Conservation (phyloP, 23 tunicate genomes). For the Trididemnum miniatum region DNA sequence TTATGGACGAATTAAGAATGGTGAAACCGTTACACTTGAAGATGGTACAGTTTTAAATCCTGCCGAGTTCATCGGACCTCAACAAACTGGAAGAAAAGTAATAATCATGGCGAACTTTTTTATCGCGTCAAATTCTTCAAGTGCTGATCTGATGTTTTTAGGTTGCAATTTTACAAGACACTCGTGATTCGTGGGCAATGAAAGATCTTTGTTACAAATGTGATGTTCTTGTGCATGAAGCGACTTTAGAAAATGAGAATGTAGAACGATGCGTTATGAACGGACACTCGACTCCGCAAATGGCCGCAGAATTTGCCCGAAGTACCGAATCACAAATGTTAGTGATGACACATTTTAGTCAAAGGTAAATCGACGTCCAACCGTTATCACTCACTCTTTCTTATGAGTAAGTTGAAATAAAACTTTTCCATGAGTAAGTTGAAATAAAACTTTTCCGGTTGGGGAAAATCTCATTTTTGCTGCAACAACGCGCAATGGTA, state of each 20-base stretch:
- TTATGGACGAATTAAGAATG: constrained; percentile 79
- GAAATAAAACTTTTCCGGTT: no score
- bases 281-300: constrained; percentile 91
- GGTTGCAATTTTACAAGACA: constrained; percentile 91
- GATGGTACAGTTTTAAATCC: constrained; percentile 74
- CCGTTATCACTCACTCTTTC: no score
- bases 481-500: neutral
- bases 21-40: constrained; percentile 55
- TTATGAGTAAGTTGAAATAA: no score
- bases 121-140: neutral
- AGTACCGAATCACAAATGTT: constrained; percentile 39
- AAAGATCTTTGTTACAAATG: constrained; percentile 64
- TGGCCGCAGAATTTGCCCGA: constrained; percentile 78
- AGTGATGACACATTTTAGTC: constrained; percentile 83
- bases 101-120: neutral
- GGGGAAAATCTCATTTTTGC: no score
- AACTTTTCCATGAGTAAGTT: no score
- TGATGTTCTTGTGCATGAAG: constrained; percentile 82
- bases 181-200: constrained; percentile 79
- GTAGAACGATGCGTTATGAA: constrained; percentile 53
- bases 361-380: no score
- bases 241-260: constrained; percentile 69
- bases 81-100: constrained; percentile 78
- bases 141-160: neutral
- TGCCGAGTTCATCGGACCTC: constrained; percentile 70